Evolutionary conservation across 2,113 vertebrate species (phyloP).

Genomic region (Passer domesticus): DNA sequence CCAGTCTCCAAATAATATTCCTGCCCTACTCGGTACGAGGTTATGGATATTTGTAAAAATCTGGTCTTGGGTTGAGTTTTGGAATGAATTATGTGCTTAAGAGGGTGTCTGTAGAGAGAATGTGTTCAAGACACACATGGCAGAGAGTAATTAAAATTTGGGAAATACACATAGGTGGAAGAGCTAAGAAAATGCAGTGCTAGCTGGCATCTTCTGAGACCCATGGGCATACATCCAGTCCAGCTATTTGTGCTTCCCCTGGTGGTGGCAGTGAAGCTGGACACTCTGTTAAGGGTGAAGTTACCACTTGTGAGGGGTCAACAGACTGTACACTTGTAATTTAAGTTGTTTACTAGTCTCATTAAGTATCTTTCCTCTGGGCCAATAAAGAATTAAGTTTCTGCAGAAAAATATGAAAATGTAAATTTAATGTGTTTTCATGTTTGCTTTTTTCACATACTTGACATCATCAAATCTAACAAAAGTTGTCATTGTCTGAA

Average conservation of each 20-base stretch:
- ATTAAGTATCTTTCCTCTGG: not conserved
- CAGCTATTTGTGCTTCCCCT: not conserved
- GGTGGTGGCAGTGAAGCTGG: not conserved
- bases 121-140: not conserved
- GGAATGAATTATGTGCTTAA: not conserved
- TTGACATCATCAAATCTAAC: not conserved
- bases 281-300: not conserved
- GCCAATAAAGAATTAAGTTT: not conserved
- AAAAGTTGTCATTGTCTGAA: not conserved
- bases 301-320: not conserved
- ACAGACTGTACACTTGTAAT: not conserved
- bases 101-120: not conserved
- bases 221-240: rapidly evolving
- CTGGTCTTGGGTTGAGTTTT: not conserved
- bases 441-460: not conserved
- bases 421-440: not conserved
- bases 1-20: constrained; percentile 98
- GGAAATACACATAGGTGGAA: not conserved
- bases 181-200: not conserved
- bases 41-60: not conserved
- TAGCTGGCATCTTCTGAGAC: not conserved
- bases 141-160: not conserved
- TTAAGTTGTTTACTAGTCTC: not conserved
- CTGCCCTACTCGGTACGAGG: constrained; percentile 89
- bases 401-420: not conserved